Conservation (phyloP, 2,113 vertebrate genomes). For the Hydropotes inermis region DNA sequence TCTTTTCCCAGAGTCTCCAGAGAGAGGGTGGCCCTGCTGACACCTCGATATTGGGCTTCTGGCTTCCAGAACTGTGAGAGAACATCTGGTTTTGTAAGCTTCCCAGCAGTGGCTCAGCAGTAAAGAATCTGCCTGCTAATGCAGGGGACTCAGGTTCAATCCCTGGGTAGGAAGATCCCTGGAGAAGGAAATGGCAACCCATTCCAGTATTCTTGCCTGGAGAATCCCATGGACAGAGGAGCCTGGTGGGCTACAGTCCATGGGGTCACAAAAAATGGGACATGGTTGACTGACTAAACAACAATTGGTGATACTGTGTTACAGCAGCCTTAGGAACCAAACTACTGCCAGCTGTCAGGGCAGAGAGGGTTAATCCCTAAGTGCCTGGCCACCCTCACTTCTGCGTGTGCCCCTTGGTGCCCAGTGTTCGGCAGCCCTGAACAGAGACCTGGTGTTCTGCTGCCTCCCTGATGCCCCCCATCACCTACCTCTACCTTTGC, state of each 20-base stretch:
- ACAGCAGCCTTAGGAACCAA: neutral
- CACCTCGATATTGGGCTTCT: neutral
- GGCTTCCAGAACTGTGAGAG: neutral
- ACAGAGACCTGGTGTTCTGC: fast-evolving
- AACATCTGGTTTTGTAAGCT: neutral
- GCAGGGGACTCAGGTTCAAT: neutral
- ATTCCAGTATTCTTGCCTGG: neutral
- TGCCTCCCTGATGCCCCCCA: neutral
- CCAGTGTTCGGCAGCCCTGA: neutral
- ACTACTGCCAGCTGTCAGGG: neutral
- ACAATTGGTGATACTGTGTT: neutral
- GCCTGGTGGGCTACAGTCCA: neutral
- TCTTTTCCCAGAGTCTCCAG: neutral
- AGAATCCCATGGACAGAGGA: neutral
- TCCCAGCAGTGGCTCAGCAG: neutral
- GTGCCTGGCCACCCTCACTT: fast-evolving
- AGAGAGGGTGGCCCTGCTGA: neutral
- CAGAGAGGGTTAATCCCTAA: no score
- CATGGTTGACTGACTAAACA: neutral
- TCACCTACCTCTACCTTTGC: neutral
- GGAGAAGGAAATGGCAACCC: neutral
- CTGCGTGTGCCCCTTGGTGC: neutral
- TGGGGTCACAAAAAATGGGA: neutral
- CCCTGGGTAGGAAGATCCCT: neutral
- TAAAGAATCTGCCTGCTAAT: neutral